Percentiles rank a stretch among this genome's conserved stretches.
These are phyloP conservation scores for Oryzias woworae DNA, from an alignment of 2,113 vertebrate species.

Conservation along the genomic window DNA sequence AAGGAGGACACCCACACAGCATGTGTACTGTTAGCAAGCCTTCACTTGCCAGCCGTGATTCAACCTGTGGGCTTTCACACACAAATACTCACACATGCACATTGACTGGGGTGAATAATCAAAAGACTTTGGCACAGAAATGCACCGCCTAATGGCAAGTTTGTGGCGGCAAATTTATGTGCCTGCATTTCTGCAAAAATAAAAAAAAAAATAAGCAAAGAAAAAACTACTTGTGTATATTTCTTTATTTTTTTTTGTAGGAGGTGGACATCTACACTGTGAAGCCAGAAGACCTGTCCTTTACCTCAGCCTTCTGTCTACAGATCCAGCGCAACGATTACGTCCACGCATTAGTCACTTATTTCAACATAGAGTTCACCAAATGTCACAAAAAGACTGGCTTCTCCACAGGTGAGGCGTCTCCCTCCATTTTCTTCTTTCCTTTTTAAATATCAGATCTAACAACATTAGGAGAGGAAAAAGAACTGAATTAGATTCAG, in stretches of 20 bases:
- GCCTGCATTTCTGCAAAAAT: background rate
- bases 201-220: background rate
- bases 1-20: slow-evolving; percentile 68
- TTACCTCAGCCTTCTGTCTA: slow-evolving; percentile 94
- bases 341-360: slow-evolving; percentile 93
- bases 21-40: slow-evolving; percentile 62
- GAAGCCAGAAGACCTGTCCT: slow-evolving; percentile 90
- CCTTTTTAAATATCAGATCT: too few relatives aligned
- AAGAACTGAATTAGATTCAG: too few relatives aligned
- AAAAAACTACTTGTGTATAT: background rate
- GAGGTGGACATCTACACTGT: slow-evolving; percentile 98
- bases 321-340: slow-evolving; percentile 97
- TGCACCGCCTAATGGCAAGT: slow-evolving; percentile 5
- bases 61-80: slow-evolving; percentile 62
- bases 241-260: slow-evolving; percentile 77
- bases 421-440: too few relatives aligned
- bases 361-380: slow-evolving; percentile 98
- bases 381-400: slow-evolving; percentile 99
- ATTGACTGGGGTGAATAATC: slow-evolving; percentile 36
- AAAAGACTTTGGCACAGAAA: slow-evolving; percentile 14
- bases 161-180: slow-evolving; percentile 8
- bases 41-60: slow-evolving; percentile 58
- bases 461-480: too few relatives aligned
- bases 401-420: slow-evolving; percentile 90
- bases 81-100: slow-evolving; percentile 25